Percentiles rank a stretch among this genome's conserved stretches.
phyloP scores from a whole-genome alignment of 1,140 invertebrate species.

The Drosophila parvula region DNA sequence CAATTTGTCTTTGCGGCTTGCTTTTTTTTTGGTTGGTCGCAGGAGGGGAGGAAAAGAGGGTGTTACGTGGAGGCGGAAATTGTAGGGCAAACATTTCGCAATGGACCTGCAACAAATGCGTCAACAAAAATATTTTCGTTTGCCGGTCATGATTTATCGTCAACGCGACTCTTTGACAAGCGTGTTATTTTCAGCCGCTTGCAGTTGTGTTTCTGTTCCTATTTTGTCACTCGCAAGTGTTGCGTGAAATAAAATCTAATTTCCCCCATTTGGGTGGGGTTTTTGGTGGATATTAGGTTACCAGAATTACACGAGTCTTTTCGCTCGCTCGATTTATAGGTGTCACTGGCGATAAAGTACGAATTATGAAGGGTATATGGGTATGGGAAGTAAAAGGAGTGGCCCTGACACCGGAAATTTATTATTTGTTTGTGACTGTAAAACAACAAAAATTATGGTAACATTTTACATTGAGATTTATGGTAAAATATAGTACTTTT shows the following conservation, averaged over 20 bases:
- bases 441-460: conserved; percentile 1
- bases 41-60: neutral
- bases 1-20: conserved; percentile 47
- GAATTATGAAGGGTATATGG: neutral
- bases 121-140: conserved; percentile 53
- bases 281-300: conserved; percentile 47
- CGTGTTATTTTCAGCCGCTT: conserved; percentile 61
- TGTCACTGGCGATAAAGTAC: neutral
- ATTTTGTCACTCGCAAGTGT: conserved; percentile 67
- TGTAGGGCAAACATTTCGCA: conserved; percentile 52
- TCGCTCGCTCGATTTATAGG: conserved; percentile 8
- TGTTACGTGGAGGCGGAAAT: conserved; percentile 33
- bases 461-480: conserved; percentile 19
- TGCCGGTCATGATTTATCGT: conserved; percentile 70
- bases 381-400: neutral
- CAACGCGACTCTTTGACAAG: conserved; percentile 61
- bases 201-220: conserved; percentile 24
- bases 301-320: conserved; percentile 29
- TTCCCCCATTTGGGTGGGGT: conserved; percentile 27
- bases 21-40: conserved; percentile 1
- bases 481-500: neutral
- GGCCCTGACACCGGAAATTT: conserved; percentile 13
- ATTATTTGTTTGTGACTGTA: conserved; percentile 1
- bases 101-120: conserved; percentile 41
- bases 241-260: conserved; percentile 54